Evolutionary conservation across 2,113 vertebrate genomes (phyloP).

Genomic region (Varanus salvator): DNA sequence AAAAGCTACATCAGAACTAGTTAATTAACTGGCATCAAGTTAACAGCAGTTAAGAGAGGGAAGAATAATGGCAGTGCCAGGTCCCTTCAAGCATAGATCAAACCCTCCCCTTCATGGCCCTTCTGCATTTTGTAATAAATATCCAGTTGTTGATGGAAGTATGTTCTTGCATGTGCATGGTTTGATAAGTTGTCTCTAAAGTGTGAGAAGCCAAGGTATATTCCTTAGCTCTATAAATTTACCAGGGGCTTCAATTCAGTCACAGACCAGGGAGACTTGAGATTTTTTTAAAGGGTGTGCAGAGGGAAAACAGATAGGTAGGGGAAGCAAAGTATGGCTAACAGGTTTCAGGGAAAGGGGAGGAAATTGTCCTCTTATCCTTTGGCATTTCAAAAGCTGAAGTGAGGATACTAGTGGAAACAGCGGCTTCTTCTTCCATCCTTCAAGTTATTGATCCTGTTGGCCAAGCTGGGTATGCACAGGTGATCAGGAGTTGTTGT

Average conservation of each 20-base stretch:
- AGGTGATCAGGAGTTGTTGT: constrained; percentile 77
- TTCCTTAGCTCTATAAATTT: constrained; percentile 32
- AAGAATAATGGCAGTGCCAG: background rate
- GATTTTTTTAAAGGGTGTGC: background rate
- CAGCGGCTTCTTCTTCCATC: constrained; percentile 35
- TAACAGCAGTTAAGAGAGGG: background rate
- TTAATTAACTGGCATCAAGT: constrained; percentile 33
- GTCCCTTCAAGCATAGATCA: constrained; percentile 12
- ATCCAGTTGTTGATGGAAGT: constrained; percentile 33
- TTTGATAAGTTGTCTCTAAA: constrained; percentile 9
- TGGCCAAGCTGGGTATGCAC: constrained; percentile 82
- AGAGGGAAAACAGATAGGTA: background rate
- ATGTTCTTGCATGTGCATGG: background rate
- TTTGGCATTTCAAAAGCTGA: constrained; percentile 67
- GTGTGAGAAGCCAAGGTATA: constrained; percentile 34
- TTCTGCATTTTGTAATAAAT: constrained; percentile 30
- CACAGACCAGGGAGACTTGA: constrained; percentile 8
- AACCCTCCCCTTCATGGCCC: background rate
- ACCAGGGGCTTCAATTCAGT: constrained; percentile 30
- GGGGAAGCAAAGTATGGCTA: background rate
- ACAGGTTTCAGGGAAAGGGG: background rate
- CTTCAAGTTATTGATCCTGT: constrained; percentile 61
- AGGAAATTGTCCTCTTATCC: constrained; percentile 55
- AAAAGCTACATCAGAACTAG: background rate
- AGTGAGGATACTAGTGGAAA: background rate